Base-by-base conservation (phyloP, 1,140 invertebrate species). In the Pararge aegeria region DNA sequence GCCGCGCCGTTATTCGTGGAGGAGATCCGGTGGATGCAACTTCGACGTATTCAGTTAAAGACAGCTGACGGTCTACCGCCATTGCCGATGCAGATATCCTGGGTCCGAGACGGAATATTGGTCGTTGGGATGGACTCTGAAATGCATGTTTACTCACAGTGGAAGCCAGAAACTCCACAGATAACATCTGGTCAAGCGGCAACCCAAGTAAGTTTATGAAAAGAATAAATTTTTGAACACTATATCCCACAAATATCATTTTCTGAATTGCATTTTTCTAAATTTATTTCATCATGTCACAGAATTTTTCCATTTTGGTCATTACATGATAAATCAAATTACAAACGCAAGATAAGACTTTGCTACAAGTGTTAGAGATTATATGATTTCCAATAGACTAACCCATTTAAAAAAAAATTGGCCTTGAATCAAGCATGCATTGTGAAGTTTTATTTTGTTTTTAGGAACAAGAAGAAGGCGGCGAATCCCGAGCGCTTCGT, bases 121-220 rank as follows among this genome's bases (percentile, higher is more conserved):
- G 97, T 99, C 0, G 97, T 99, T 4, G 98, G 98, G 18, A 99
- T 99, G 98, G 97, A 99, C 78, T 99, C 98, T 24, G 98, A 99
- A 87, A 99, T 99, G 97, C 97, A 99, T 74, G 97, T 99, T 0
- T 99, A 99, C 80, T 98, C 97, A 0, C 98, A 99, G 82, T 99
- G 98, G 98, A 96, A 96, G 72, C 95, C 95, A 1, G 93, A 94
- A 67, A 91, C 91, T 18, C 90, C 90, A 10, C 92, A 78, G 27
- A 61, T 76, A 5, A 13, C 70, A 2, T 68, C 70, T 0, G 82
- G 82, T 44, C 66, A 71, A 44, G 50, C 56, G 12, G 62, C 59
- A 24, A 70, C 48, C 29, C 81, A 79, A 68, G 83, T 89, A 63
- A 53, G 30, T 20, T 59, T 6, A 2, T 42, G 2, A 5, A n/a